Conservation (phyloP, 2,888 invertebrate species). For the Apocheima hispidaria region DNA sequence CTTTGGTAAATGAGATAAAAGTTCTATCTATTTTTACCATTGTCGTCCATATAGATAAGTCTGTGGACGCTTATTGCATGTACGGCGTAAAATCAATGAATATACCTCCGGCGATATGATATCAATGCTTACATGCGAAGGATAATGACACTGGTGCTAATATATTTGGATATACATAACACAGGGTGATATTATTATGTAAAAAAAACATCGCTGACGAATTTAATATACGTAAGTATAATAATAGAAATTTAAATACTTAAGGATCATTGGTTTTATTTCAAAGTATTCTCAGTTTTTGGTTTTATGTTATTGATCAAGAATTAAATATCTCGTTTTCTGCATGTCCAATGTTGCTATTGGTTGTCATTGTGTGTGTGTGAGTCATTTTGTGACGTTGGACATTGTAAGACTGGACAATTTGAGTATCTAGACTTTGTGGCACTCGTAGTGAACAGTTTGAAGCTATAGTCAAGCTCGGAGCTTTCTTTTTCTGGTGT, state of each 20-base stretch:
- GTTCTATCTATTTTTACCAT: constrained; percentile 43
- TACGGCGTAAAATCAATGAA: constrained; percentile 64
- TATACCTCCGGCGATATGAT: constrained; percentile 60
- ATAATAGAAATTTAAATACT: background rate
- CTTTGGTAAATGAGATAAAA: constrained; percentile 53
- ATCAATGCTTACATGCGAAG: constrained; percentile 58
- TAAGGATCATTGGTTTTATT: background rate
- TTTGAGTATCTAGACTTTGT: too few relatives aligned
- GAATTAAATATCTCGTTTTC: too few relatives aligned
- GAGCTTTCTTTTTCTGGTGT: too few relatives aligned
- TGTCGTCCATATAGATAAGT: constrained; percentile 38
- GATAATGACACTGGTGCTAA: constrained; percentile 63
- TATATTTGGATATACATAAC: constrained; percentile 52
- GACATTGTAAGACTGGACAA: too few relatives aligned
- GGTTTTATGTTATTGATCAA: too few relatives aligned
- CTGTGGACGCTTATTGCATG: constrained; percentile 35
- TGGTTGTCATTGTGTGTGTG: too few relatives aligned
- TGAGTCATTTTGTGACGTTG: too few relatives aligned
- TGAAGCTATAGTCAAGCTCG: too few relatives aligned
- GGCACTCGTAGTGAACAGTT: too few relatives aligned
- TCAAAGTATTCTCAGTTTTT: background rate
- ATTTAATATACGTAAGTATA: constrained; percentile 2
- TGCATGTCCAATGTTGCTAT: too few relatives aligned
- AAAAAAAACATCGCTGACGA: background rate
- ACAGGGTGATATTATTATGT: constrained; percentile 40